phyloP scores from a whole-genome alignment of 1,140 invertebrate genomes.

The Zaprionus ornatus region DNA sequence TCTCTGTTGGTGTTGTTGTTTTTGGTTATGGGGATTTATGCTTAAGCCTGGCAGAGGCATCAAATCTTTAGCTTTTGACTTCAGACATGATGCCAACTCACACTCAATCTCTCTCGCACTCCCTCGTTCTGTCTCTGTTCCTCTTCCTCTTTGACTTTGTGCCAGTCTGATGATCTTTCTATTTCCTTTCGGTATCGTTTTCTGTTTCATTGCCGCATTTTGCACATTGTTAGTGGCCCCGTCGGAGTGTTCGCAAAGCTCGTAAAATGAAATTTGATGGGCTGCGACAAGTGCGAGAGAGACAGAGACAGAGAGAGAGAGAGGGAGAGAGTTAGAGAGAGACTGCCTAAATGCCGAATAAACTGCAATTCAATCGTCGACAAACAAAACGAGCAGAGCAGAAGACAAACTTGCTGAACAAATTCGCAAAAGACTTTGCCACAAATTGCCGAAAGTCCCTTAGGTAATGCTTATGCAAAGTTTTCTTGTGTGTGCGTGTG shows the following conservation, averaged over 20 bases:
- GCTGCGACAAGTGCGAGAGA: slow-evolving; percentile 18
- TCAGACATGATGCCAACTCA: slow-evolving; percentile 17
- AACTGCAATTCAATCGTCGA: slow-evolving; percentile 67
- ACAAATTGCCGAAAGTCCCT: slow-evolving; percentile 36
- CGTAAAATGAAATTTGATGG: slow-evolving; percentile 65
- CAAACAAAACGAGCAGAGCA: not conserved
- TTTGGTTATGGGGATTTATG: slow-evolving; percentile 31
- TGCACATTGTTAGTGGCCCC: slow-evolving; percentile 57
- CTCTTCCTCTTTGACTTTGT: slow-evolving; percentile 1
- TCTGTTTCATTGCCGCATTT: slow-evolving; percentile 52
- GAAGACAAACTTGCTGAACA: slow-evolving; percentile 20
- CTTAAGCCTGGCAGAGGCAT: slow-evolving; percentile 26
- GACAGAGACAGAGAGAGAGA: slow-evolving; percentile 1
- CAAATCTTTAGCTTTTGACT: slow-evolving; percentile 60
- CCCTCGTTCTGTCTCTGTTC: not conserved
- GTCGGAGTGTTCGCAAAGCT: slow-evolving; percentile 28
- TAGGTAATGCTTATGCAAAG: slow-evolving; percentile 39
- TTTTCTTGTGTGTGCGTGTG: slow-evolving; percentile 2
- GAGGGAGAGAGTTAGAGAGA: not conserved
- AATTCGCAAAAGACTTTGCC: slow-evolving; percentile 27
- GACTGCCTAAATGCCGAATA: slow-evolving; percentile 50
- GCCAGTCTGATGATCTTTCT: slow-evolving; percentile 25
- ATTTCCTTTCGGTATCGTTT: slow-evolving; percentile 36
- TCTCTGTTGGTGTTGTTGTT: slow-evolving; percentile 4
- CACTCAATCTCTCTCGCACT: not conserved